A percentile compares a stretch with the other conserved stretches of the same genome.
Conservation (phyloP, 92 coral and sea anemone species). For the Heliopora coerulea region DNA sequence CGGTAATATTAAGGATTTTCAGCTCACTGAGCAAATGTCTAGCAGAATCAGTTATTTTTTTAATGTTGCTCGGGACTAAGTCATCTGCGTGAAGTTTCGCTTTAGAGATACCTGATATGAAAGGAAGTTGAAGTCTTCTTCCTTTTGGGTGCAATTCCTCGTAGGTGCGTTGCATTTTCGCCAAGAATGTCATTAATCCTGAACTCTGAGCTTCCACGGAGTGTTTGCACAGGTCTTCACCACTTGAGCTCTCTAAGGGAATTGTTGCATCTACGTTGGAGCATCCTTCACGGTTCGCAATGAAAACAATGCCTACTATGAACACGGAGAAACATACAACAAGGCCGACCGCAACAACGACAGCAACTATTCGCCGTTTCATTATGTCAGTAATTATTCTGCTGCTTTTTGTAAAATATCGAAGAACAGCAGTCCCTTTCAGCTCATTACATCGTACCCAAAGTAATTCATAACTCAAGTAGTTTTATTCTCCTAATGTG, state of each 20-base stretch:
- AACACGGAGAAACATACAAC: conserved; percentile 40
- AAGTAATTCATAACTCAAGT: background rate
- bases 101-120: conserved; percentile 18
- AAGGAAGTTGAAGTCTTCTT: conserved; percentile 44
- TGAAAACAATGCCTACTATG: conserved; percentile 35
- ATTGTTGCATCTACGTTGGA: background rate
- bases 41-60: conserved; percentile 62
- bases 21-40: conserved; percentile 48
- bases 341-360: conserved; percentile 18
- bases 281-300: conserved; percentile 20
- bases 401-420: too few species aligned
- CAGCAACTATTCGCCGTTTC: conserved; percentile 1
- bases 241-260: conserved; percentile 15
- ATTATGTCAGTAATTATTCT: background rate
- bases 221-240: conserved; percentile 49
- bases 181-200: conserved; percentile 59
- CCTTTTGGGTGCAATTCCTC: conserved; percentile 45
- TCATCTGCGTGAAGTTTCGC: conserved; percentile 2
- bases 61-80: conserved; percentile 58
- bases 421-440: too few species aligned
- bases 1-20: conserved; percentile 20
- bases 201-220: conserved; percentile 65
- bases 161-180: conserved; percentile 56
- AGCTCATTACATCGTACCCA: too few species aligned
- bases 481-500: too few species aligned